Evolutionary conservation across 2,797 vertebrate genomes (phyloP).

Genomic region (Luscinia megarhynchos): DNA sequence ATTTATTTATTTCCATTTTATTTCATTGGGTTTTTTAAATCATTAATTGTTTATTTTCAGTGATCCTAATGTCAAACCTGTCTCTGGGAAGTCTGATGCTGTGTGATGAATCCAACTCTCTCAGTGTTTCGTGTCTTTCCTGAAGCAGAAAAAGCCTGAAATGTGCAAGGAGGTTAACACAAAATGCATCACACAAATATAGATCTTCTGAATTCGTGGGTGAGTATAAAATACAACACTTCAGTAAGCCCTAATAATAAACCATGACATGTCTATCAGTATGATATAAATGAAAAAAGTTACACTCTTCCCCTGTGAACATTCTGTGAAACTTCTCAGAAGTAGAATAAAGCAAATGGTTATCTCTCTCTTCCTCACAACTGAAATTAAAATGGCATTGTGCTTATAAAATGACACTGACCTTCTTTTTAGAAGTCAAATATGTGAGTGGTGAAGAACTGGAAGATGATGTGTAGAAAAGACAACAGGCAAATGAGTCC

Average conservation of each 20-base stretch:
- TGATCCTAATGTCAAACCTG: neutral
- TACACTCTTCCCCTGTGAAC: accelerated
- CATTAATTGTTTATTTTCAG: neutral
- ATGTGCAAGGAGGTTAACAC: neutral
- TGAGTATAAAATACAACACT: neutral
- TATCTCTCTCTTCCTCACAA: neutral
- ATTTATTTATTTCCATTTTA: neutral
- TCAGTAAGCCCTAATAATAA: neutral
- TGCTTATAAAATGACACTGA: neutral
- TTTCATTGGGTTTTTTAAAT: neutral
- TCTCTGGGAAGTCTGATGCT: neutral
- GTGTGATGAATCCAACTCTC: accelerated
- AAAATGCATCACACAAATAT: neutral
- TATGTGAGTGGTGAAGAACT: neutral
- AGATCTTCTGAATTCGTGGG: neutral
- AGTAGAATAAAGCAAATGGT: neutral
- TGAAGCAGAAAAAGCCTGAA: neutral
- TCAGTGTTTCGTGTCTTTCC: neutral
- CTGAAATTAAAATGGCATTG: neutral
- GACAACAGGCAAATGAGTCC: neutral
- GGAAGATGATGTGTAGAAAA: neutral
- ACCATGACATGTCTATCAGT: too few relatives aligned
- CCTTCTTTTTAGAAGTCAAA: neutral
- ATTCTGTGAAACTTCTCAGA: neutral
- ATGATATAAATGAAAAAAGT: neutral